phyloP scores from a whole-genome alignment of 2,797 vertebrate genomes.

The Sylvilagus floridanus region DNA sequence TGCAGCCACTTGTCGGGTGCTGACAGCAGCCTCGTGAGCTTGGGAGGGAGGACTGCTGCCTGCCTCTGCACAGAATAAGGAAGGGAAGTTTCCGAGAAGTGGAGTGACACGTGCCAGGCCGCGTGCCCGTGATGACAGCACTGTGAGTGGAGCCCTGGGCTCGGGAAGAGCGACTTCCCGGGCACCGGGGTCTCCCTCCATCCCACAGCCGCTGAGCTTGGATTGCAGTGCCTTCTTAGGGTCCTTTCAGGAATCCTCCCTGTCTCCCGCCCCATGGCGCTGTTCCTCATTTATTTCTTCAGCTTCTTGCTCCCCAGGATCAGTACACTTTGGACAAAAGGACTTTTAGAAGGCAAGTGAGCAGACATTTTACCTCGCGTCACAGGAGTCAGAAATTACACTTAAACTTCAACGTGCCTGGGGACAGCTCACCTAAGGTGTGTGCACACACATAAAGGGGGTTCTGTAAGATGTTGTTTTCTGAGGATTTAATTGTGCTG shows the following conservation, averaged over 20 bases:
- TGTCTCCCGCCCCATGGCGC: rapidly evolving
- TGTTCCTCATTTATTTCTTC: not conserved
- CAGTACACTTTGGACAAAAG: not conserved
- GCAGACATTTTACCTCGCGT: not conserved
- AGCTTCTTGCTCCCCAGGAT: not conserved
- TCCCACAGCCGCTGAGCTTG: not conserved
- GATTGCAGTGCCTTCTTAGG: not conserved
- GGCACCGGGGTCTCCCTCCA: no score
- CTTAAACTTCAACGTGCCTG: not conserved
- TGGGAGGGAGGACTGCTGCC: no score
- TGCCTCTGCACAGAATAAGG: not conserved
- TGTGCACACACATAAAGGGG: not conserved
- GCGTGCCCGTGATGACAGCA: rapidly evolving
- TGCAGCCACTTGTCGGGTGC: not conserved
- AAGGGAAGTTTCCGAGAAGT: not conserved
- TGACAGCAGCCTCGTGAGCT: not conserved
- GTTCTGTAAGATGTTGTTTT: not conserved
- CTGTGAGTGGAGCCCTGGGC: not conserved
- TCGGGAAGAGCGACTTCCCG: not conserved
- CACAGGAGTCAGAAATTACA: constrained; percentile 16
- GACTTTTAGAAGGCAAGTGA: not conserved
- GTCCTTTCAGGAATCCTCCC: not conserved
- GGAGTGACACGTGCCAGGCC: rapidly evolving
- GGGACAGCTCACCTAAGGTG: not conserved
- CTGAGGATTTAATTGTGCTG: not conserved